Evolutionary conservation across 2,888 invertebrate species (phyloP), one percentile per base, ranked within the genome.

Genomic region (Actias luna): DNA sequence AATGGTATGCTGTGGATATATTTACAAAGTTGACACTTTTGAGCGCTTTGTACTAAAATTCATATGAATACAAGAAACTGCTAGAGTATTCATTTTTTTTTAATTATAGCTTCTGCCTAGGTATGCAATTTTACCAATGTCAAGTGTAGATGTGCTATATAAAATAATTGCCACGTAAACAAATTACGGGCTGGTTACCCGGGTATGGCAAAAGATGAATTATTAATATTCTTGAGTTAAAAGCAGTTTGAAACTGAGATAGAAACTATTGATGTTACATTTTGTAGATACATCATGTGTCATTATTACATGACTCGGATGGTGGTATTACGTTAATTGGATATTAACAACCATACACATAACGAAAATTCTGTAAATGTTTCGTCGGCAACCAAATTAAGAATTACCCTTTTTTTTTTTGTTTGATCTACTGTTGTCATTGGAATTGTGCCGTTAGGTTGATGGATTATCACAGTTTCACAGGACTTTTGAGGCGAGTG

Each of bases 1-100:
- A 57, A 61, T 42, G 22, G 25, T 58, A 25, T 55, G 35, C 55
- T 59, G n/a, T 29, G 59, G 27, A 39, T 57, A 22, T 27, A 18
- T 42, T 42, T 39, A 12, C 46, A 12, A 50, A 10, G 58, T 58
- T 62, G 57, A 62, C 39, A 62, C 31, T 42, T 31, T 62, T 62
- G 57, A 42, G 29, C 22, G 29, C 29, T n/a, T 39, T 59, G 12
- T 42, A 18, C 7, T 42, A 42, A n/a, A n/a, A n/a, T n/a, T n/a
- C n/a, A n/a, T n/a, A n/a, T n/a, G n/a, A n/a, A n/a, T n/a, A n/a
- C n/a, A n/a, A n/a, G n/a, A n/a, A n/a, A n/a, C n/a, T n/a, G n/a
- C n/a, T n/a, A n/a, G n/a, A n/a, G n/a, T n/a, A n/a, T n/a, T n/a
- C n/a, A n/a, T n/a, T n/a, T n/a, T n/a, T n/a, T n/a, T n/a, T n/a